These are phyloP conservation scores for Malthinus flaveolus DNA, from an alignment of 2,888 invertebrate genomes.

Conservation along the genomic window DNA sequence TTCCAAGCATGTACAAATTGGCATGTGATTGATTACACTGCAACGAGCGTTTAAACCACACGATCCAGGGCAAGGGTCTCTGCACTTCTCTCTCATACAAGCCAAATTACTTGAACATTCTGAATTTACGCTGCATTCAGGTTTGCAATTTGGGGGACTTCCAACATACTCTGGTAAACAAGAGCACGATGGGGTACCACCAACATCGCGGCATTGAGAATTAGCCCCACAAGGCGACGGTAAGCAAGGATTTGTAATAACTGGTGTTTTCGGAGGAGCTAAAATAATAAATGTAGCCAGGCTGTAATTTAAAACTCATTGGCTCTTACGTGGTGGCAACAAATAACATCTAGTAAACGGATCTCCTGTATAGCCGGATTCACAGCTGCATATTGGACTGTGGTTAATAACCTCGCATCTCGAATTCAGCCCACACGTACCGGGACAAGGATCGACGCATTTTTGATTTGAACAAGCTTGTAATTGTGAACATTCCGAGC, in stretches of 20 bases:
- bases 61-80: slow-evolving; percentile 74
- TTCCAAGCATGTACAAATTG: slow-evolving; percentile 70
- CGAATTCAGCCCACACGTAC: slow-evolving; percentile 73
- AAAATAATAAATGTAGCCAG: neutral
- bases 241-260: slow-evolving; percentile 59
- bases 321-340: slow-evolving; percentile 34
- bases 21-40: slow-evolving; percentile 72
- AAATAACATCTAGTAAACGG: slow-evolving; percentile 64
- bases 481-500: slow-evolving; percentile 70
- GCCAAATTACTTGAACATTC: slow-evolving; percentile 72
- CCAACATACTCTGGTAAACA: slow-evolving; percentile 72
- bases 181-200: slow-evolving; percentile 61
- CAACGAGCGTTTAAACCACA: slow-evolving; percentile 75
- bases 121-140: slow-evolving; percentile 73
- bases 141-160: slow-evolving; percentile 73
- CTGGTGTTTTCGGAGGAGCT: slow-evolving; percentile 33
- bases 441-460: slow-evolving; percentile 73
- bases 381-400: slow-evolving; percentile 71
- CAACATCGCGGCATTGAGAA: slow-evolving; percentile 62
- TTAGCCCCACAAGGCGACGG: slow-evolving; percentile 71
- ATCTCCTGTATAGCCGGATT: slow-evolving; percentile 64
- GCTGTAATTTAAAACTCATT: neutral
- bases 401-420: slow-evolving; percentile 74
- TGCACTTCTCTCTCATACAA: slow-evolving; percentile 72
- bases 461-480: slow-evolving; percentile 70